Conservation (phyloP, 2,888 invertebrate genomes). For the Dexiosoma caninum region DNA sequence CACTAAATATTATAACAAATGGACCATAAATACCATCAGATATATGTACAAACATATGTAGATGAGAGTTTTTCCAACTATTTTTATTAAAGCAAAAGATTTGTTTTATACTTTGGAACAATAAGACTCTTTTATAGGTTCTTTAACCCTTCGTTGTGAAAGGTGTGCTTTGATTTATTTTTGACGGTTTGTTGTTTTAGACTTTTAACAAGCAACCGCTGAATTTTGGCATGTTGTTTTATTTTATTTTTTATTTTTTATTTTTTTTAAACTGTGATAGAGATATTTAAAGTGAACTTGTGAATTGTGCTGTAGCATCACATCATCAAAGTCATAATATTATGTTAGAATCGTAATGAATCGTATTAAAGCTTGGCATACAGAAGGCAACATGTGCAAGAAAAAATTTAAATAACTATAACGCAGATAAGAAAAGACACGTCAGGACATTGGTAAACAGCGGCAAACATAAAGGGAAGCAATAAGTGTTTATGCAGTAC, state of each 20-base stretch:
- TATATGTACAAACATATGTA: not conserved
- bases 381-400: too few species aligned
- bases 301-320: too few species aligned
- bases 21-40: conserved; percentile 70
- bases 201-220: too few species aligned
- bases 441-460: too few species aligned
- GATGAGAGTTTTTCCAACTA: conserved; percentile 11
- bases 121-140: conserved; percentile 33
- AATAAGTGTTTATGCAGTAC: too few species aligned
- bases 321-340: conserved; percentile 73
- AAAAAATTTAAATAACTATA: too few species aligned
- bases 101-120: not conserved
- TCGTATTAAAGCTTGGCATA: conserved; percentile 7
- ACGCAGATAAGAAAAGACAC: too few species aligned
- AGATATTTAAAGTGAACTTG: too few species aligned
- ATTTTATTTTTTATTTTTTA: too few species aligned
- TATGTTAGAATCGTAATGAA: conserved; percentile 60
- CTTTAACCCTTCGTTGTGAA: conserved; percentile 35
- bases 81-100: not conserved
- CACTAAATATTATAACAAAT: conserved; percentile 68
- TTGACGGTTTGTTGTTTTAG: not conserved
- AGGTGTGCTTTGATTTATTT: conserved; percentile 66
- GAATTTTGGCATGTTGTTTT: conserved; percentile 72
- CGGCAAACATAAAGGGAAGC: too few species aligned
- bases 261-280: too few species aligned